These are phyloP conservation scores for Bubo scandiacus DNA, from an alignment of 2,113 vertebrate species.

Conservation along the genomic window DNA sequence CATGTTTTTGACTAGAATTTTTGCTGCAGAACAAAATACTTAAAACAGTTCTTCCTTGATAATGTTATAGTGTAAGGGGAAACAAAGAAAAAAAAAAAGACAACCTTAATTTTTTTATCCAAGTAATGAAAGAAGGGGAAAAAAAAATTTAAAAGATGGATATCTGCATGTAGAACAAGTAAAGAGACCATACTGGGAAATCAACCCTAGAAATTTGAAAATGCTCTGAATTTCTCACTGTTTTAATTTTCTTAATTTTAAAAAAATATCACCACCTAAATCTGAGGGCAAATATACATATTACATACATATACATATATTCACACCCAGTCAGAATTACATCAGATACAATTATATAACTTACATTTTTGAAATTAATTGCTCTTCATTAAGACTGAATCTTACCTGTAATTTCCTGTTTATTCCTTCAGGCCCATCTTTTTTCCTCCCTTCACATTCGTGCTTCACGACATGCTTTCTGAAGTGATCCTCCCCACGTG, in stretches of 20 bases:
- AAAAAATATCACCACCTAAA: neutral
- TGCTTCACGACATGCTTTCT: neutral
- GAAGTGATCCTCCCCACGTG: neutral
- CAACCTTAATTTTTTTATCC: neutral
- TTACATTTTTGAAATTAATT: neutral
- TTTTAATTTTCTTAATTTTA: neutral
- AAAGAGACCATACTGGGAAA: neutral
- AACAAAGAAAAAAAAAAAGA: neutral
- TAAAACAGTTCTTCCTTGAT: neutral
- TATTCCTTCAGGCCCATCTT: neutral
- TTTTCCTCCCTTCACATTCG: neutral
- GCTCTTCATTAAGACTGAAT: neutral
- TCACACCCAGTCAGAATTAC: neutral
- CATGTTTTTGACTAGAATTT: neutral
- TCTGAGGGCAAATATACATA: neutral
- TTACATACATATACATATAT: neutral
- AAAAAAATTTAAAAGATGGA: too few species aligned
- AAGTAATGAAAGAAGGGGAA: neutral
- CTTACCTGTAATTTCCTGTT: neutral
- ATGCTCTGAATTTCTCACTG: neutral
- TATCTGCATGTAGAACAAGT: neutral
- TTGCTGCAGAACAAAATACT: neutral
- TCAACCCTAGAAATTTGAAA: neutral
- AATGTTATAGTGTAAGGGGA: neutral
- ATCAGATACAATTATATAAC: neutral